Evolutionary conservation across 2,113 vertebrate genomes (phyloP), one percentile per base, ranked within the genome.

Genomic region (Daubentonia madagascariensis): DNA sequence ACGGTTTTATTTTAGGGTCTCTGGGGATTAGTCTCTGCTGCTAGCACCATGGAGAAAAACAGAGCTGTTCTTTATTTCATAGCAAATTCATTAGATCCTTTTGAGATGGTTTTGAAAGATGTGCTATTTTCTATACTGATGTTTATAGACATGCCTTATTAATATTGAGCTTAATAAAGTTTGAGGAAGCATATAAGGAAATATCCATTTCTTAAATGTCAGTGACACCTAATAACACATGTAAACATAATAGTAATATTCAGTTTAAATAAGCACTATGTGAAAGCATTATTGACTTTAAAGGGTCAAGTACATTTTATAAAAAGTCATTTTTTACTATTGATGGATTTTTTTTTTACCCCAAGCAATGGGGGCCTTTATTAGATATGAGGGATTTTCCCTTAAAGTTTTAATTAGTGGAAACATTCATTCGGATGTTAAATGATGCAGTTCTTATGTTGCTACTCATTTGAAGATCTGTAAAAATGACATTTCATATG

Each of bases 51-150:
- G 1, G 63, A 78, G 37, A 92, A 63, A 54, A 87, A 25, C 12
- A 79, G 28, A 80, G 0, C 0, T 2, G 25, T 85, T 91, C n/a
- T 37, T 54, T 48, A 85, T 43, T 96, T 92, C 10, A 68, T 18
- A 63, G 45, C 1, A 79, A 90, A 54, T 67, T 83, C 28, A 92
- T 54, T 91, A 83, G 45, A 4, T 83, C 6, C 8, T 83, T 78
- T 76, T 83, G n/a, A 88, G 48, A 52, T 50, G 18, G 32, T 85
- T 59, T 94, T 95, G 87, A 92, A 89, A 92, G 3, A 89, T 52
- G 2, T 61, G 35, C 50, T 93, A 8, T 37, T 85, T 96, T 75
- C 35, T 93, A 37, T 52, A 12, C 8, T 76, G 52, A 70, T 9
- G 6, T 65, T 43, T 35, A 37, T 70, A 52, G 48, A 79, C 67